phyloP scores from a whole-genome alignment of 2,797 vertebrate species.

The Onychomys arenicola region DNA sequence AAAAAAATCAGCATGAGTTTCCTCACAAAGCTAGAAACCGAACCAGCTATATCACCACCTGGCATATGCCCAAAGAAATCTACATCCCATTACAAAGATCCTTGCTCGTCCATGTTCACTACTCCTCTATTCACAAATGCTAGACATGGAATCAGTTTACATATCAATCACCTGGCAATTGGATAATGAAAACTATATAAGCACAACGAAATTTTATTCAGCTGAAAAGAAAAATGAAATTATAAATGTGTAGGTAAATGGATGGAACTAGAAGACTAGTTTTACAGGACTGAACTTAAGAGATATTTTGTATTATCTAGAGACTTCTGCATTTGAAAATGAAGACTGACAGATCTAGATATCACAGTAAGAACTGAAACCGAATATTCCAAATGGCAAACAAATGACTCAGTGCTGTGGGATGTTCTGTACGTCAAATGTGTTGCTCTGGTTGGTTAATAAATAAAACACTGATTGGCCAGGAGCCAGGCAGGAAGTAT shows the following conservation, averaged over 20 bases:
- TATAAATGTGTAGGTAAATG: not conserved
- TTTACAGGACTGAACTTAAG: not conserved
- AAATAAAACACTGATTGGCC: no score
- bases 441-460: no score
- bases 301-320: not conserved
- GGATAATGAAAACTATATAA: not conserved
- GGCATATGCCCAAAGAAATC: no score
- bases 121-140: not conserved
- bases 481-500: no score
- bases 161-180: not conserved
- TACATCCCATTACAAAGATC: no score
- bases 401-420: no score
- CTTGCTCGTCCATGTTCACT: not conserved
- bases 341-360: not conserved
- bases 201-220: not conserved
- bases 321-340: conserved; percentile 15
- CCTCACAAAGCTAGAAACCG: not conserved
- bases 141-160: not conserved
- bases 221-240: not conserved
- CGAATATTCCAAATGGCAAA: conserved; percentile 47
- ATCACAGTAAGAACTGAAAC: not conserved
- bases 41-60: not conserved
- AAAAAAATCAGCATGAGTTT: not conserved
- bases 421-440: no score
- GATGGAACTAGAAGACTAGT: not conserved